These are phyloP conservation scores for Synodontis membranacea DNA, from an alignment of 2,113 vertebrate genomes.

Conservation along the genomic window DNA sequence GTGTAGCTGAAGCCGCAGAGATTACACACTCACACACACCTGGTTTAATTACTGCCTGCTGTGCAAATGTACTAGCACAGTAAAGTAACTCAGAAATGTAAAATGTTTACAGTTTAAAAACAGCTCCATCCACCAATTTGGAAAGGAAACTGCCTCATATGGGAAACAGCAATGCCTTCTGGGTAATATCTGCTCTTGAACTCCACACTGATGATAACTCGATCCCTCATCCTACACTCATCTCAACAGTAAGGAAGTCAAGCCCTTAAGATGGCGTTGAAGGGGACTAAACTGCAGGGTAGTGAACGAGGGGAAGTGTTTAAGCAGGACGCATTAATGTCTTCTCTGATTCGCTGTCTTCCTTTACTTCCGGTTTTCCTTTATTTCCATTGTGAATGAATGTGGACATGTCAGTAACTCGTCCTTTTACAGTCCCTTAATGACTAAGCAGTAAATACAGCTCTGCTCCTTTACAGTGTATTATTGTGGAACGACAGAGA, in stretches of 20 bases:
- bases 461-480: no score
- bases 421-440: no score
- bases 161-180: neutral
- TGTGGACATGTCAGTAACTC: no score
- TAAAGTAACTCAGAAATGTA: neutral
- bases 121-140: neutral
- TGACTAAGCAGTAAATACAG: no score
- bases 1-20: neutral
- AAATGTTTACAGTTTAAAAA: constrained; percentile 23
- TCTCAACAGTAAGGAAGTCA: no score
- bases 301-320: neutral
- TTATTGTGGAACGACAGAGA: no score
- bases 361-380: constrained; percentile 19
- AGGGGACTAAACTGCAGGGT: neutral
- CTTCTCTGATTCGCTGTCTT: neutral
- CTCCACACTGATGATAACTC: constrained; percentile 7
- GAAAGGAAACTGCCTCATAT: constrained; percentile 10
- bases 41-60: constrained; percentile 24
- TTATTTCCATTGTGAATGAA: neutral
- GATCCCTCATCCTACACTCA: neutral
- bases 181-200: constrained; percentile 10
- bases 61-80: neutral
- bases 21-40: neutral
- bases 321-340: neutral
- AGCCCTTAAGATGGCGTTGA: neutral